Evolutionary conservation across 92 coral and sea anemone species (phyloP), one percentile per base, ranked within the genome.

Genomic region (Zoanthus sansibaricus): DNA sequence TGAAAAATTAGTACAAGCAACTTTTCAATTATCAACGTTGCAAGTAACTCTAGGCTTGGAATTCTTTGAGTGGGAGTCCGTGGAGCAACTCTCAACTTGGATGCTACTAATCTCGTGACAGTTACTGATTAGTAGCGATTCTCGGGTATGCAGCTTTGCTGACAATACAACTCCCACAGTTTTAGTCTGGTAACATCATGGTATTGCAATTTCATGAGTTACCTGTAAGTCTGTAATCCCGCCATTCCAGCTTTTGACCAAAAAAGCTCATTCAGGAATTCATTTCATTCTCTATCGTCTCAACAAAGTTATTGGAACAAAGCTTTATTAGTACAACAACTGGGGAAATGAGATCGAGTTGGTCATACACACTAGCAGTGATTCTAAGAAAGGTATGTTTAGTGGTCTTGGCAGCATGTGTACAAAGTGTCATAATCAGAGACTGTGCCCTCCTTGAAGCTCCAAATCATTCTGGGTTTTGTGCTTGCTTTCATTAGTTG

Each of bases 271-370:
- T 56, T 58, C 55, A 87, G 76, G 16, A 45, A 78, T 61, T 77
- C 86, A 54, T 78, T 86, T 78, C 86, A 87, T 48, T 49, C 75
- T 31, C 59, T 51, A 45, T 69, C 78, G 21, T 49, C 54, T 31
- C 71, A 69, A 76, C 90, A 71, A 45, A 87, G 72, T 30, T 56
- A 56, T 48, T 79, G 87, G 71, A 79, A 79, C 90, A 87, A 54
- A 48, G 79, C 59, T 79, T 87, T 74, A 72, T 87, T 14, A 32
- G 75, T 18, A 87, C 46, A 17, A 84, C 52, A 69, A 87, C 68
- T 70, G 90, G 87, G 55, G 86, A 78, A 58, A 87, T 58, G n/a
- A 87, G 80, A 47, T 87, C 87, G 46, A 87, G 46, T 13, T 86
- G 86, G 74, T 87, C 90, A 55, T 71, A 87, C 21, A 87, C 58